Evolutionary conservation across 2,113 vertebrate genomes (phyloP).

Genomic region (Rhinopomastus cyanomelas): DNA sequence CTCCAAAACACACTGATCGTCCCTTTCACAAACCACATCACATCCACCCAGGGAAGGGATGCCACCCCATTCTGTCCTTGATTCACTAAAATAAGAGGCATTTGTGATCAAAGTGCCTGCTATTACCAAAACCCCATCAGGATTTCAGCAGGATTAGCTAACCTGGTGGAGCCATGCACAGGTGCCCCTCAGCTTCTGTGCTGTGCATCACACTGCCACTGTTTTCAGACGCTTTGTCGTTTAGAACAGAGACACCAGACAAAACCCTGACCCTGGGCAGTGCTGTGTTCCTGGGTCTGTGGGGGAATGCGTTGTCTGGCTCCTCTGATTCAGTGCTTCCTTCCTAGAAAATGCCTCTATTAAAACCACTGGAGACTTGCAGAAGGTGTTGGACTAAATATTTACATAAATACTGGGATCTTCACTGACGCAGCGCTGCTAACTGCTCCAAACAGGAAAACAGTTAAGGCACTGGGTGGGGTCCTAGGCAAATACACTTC

Average conservation of each 20-base stretch:
- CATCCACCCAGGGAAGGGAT: neutral
- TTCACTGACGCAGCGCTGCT: neutral
- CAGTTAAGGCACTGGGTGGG: neutral
- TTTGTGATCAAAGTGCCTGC: conserved; percentile 3
- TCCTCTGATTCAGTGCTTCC: neutral
- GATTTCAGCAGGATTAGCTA: neutral
- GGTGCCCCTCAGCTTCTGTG: neutral
- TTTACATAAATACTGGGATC: neutral
- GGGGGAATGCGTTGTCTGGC: neutral
- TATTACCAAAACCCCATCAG: neutral
- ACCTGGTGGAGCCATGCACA: neutral
- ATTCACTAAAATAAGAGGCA: neutral
- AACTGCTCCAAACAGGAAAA: neutral
- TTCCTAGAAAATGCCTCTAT: neutral
- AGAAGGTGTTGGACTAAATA: neutral
- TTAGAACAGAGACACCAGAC: neutral
- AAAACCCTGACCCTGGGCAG: neutral
- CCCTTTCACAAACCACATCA: neutral
- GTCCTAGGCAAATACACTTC: neutral
- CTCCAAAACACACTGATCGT: neutral
- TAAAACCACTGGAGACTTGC: neutral
- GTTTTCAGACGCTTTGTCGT: neutral
- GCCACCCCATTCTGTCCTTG: neutral
- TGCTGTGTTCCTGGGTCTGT: too few relatives aligned
- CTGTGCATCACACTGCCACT: neutral